Base-by-base conservation (phyloP, 2,797 vertebrate genomes). In the Neostethus bicornis region DNA sequence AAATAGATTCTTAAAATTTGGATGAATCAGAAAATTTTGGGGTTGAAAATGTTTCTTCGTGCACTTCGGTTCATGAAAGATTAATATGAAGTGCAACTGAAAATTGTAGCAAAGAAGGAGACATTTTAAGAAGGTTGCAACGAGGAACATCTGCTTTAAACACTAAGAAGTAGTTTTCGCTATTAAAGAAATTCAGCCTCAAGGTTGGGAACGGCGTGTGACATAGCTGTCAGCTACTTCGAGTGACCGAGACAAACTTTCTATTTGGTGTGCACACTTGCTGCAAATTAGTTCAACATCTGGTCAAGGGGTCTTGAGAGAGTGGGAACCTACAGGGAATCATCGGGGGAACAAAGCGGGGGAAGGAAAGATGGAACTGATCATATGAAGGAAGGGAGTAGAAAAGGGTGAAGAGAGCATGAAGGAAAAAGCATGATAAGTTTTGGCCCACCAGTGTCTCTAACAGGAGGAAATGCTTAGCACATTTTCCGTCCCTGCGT, bases 381-480 rank as follows among this genome's bases (percentile, higher is more conserved):
- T 68, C 19, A 41, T 46, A 38, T 62, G 66, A 62, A 56, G 34
- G 35, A 56, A 65, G 38, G 62, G 66, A 73, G 64, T 63, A 61
- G 71, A 41, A 73, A 62, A 49, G 63, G 37, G 51, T 2, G 31
- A 75, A 54, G 51, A 50, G 52, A 41, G 17, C 39, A 34, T 44
- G 57, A 73, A 66, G 68, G 57, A 77, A 80, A 75, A 71, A 70
- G 69, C 41, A n/a, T 68, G 77, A 70, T 65, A 69, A 51, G 68
- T 63, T 74, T 74, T 81, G 82, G 81, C 72, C 49, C 10, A 80
- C 70, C 54, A 58, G 60, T 81, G 83, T 92, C 75, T 93, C 87
- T 87, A 88, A 71, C 78, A 90, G 88, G 87, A 92, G 87, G 90
- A 92, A 93, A 92, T 91, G 68, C 89, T 92, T 91, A 91, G 79